Evolutionary conservation across 2,888 invertebrate genomes (phyloP), one percentile per base, ranked within the genome.

Genomic region (Prosopocoilus inquinatus): DNA sequence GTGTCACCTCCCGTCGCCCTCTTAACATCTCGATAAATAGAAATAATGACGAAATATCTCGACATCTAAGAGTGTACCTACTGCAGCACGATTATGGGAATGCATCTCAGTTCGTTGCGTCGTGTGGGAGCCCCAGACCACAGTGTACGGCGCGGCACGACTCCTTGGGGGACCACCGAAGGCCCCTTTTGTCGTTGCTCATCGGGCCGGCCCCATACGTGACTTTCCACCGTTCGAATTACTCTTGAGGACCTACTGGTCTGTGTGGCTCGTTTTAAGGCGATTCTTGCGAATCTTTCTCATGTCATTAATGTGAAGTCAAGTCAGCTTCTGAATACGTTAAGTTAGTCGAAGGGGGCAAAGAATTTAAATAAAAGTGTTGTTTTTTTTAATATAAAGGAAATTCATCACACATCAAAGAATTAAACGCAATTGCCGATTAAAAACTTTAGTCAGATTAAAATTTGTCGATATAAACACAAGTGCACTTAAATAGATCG

Each of bases 71-170:
- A 43, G 39, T 28, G 55, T 12, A 36, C 8, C 11, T n/a, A n/a
- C n/a, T n/a, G n/a, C n/a, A n/a, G 12, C 52, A 20, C 38, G 38
- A 48, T 52, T 55, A 56, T 54, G 56, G 58, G 57, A 58, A 58
- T 59, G 50, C 50, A 47, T 57, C 59, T 61, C 67, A 68, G 64
- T 66, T 67, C 60, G 65, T 49, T 67, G 69, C 67, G 58, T 69
- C 69, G 69, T 69, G 69, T 69, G 69, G 69, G 69, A 69, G 67
- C 69, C 65, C 53, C 59, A 62, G 67, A 66, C 67, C 68, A 67
- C 68, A 67, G 67, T 61, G 60, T 59, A 60, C 61, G 59, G 58
- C 57, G 43, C 61, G 35, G 48, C 58, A 56, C 58, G 63, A 52
- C 45, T 50, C 53, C 60, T 57, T 46, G 55, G 64, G 60, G 64